Evolutionary conservation across 2,113 vertebrate genomes (phyloP).

Genomic region (Pantherophis guttatus): DNA sequence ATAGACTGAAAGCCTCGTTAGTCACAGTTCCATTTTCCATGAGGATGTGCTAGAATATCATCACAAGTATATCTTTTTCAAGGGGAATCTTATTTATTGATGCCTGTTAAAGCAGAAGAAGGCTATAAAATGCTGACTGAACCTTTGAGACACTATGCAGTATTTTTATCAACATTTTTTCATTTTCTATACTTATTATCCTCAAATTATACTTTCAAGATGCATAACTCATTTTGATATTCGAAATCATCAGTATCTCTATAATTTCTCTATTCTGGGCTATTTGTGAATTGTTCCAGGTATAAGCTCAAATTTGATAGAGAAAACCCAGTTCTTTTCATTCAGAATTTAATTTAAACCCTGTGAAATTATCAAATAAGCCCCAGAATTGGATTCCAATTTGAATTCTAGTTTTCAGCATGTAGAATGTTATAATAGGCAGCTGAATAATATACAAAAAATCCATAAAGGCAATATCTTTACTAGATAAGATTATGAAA

Average conservation of each 20-base stretch:
- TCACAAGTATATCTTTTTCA: neutral
- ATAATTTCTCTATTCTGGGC: neutral
- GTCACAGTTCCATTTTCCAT: neutral
- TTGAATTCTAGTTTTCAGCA: neutral
- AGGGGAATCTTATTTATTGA: neutral
- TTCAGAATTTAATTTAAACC: neutral
- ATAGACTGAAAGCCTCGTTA: neutral
- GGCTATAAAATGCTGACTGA: neutral
- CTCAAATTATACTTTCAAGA: neutral
- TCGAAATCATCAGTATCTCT: neutral
- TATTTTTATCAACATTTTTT: neutral
- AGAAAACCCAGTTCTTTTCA: neutral
- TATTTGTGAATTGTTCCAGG: neutral
- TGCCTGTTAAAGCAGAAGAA: neutral
- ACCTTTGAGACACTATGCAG: neutral
- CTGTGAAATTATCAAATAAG: neutral
- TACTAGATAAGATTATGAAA: neutral
- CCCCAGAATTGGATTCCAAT: neutral
- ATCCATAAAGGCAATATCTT: neutral
- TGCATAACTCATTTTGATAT: neutral
- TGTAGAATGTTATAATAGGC: neutral
- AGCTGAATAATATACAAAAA: neutral
- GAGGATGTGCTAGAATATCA: neutral
- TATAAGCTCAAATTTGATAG: neutral
- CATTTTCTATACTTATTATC: neutral